phyloP scores from a whole-genome alignment of 2,888 invertebrate genomes.

The Pterobdella sp. region DNA sequence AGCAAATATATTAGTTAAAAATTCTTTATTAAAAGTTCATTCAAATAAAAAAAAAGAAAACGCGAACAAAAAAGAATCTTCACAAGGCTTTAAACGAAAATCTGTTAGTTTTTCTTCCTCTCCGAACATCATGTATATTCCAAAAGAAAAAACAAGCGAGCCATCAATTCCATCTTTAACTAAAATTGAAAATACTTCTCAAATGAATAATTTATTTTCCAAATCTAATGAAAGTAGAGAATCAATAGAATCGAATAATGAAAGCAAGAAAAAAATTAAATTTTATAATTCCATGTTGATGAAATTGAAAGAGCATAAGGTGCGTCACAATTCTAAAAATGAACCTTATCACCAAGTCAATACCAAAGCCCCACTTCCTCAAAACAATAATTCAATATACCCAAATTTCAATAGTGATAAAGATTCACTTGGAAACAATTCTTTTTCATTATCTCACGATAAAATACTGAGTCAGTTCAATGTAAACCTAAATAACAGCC shows the following conservation, averaged over 20 bases:
- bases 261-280: not conserved
- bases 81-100: not conserved
- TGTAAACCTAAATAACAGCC: constrained; percentile 6
- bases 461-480: too few species aligned
- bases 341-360: not conserved
- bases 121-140: not conserved
- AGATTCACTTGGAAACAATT: too few species aligned
- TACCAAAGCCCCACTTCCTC: not conserved
- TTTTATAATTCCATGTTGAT: not conserved
- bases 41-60: not conserved
- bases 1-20: too few species aligned
- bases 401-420: too few species aligned
- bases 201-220: not conserved
- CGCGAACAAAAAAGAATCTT: not conserved
- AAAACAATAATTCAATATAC: too few species aligned
- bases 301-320: not conserved
- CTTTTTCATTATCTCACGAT: too few species aligned
- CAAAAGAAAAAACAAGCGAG: not conserved
- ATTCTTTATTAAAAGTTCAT: not conserved
- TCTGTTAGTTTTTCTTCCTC: not conserved
- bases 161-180: too few species aligned
- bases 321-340: not conserved
- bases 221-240: not conserved
- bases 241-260: not conserved
- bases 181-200: too few species aligned